phyloP scores from a whole-genome alignment of 2,888 invertebrate species.

The Polylopha cassiicola region DNA sequence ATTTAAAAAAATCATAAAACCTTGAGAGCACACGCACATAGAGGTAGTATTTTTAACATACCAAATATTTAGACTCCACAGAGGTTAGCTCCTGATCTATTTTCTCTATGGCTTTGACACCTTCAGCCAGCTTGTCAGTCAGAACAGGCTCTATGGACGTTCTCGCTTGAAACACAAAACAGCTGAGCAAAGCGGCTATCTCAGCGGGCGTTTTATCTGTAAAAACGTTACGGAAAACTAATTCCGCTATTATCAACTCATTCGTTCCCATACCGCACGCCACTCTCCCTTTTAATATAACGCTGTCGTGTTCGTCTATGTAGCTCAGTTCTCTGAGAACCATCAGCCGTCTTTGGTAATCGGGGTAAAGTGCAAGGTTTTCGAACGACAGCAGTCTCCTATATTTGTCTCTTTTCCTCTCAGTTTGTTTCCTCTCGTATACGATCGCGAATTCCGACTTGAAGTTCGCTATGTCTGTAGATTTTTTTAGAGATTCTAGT shows the following conservation, averaged over 20 bases:
- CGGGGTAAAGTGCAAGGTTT: constrained; percentile 90
- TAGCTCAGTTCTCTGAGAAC: constrained; percentile 87
- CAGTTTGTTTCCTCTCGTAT: constrained; percentile 84
- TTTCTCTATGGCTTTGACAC: constrained; percentile 82
- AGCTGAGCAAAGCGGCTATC: constrained; percentile 95
- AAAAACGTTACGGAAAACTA: constrained; percentile 93
- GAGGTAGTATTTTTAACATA: too few species aligned
- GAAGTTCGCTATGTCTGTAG: constrained; percentile 87
- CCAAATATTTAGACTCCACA: constrained; percentile 80
- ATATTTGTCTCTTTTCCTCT: constrained; percentile 81
- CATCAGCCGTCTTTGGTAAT: constrained; percentile 88
- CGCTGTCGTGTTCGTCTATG: constrained; percentile 68
- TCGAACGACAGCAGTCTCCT: constrained; percentile 88
- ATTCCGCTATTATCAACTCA: constrained; percentile 94
- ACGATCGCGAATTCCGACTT: constrained; percentile 86
- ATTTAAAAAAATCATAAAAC: too few species aligned
- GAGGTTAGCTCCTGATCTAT: constrained; percentile 82
- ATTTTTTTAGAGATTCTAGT: constrained; percentile 73
- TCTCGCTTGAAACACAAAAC: constrained; percentile 94
- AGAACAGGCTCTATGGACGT: constrained; percentile 78
- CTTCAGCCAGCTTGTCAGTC: constrained; percentile 77
- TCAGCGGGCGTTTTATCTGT: constrained; percentile 91
- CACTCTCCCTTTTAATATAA: constrained; percentile 66
- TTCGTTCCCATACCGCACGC: constrained; percentile 78
- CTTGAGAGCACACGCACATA: too few species aligned